Base-by-base conservation (phyloP, 2,113 vertebrate genomes). In the Azemiops feae region DNA sequence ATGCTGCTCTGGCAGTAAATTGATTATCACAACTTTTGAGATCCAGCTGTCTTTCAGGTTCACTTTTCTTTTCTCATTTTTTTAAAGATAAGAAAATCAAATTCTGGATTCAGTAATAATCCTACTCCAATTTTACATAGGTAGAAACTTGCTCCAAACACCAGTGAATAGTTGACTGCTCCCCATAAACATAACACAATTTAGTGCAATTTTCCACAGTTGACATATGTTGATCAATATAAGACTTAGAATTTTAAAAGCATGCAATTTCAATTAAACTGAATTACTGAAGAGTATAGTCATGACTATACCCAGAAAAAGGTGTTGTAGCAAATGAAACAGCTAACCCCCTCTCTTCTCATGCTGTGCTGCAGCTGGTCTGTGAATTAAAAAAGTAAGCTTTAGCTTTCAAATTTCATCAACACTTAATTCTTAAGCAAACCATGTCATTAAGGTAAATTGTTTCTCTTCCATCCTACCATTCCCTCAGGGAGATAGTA, bases 231-330 rank as follows among this genome's bases (percentile, higher is more conserved):
- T 97, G 96, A 97, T 97, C 97, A 96, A 97, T 97, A 96, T 16
- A 96, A 93, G 96, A 95, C 96, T 97, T 93, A 53, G 95, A 96
- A 97, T 97, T 97, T 97, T 97, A 97, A 96, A 97, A 95, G 97
- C 97, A 96, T 97, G 95, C 95, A 96, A 97, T 97, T 97, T 96
- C 96, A 97, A 97, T 97, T 97, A 97, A 97, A 97, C 92, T 95
- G 96, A 96, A 96, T 97, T 96, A 96, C 96, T 4, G 88, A 95
- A 95, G 95, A 96, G 95, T 96, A 93, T 87, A 96, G 95, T 93
- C 95, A 95, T 96, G 94, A 90, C 92, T 3, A 0, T 92, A 92
- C 91, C 90, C 93, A 85, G 92, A 91, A 94, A 95, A 92, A 96
- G 93, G 95, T 94, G 92, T 95, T 95, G 95, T 92, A 94, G 95